Conservation (phyloP, 2,888 invertebrate genomes). For the Coenonympha glycerion region DNA sequence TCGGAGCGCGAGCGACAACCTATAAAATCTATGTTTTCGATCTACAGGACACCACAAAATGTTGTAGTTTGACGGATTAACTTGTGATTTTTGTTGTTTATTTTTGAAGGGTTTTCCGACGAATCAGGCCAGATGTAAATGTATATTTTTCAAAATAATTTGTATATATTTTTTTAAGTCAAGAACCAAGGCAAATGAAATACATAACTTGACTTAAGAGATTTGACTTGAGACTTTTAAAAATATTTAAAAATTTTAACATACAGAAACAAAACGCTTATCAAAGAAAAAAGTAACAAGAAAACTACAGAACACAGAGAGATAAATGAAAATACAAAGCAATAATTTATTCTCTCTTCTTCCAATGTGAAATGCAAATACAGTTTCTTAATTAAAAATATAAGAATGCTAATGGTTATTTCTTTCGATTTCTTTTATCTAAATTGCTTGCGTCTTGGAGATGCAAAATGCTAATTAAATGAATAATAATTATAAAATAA, state of each 20-base stretch:
- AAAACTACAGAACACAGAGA: neutral
- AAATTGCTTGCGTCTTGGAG: conserved; percentile 6
- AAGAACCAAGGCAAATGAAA: no score
- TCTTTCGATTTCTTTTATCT: conserved; percentile 19
- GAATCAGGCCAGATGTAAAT: no score
- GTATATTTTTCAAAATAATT: no score
- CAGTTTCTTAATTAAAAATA: conserved; percentile 23
- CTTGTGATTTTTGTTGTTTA: no score
- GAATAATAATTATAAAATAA: neutral
- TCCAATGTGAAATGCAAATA: conserved; percentile 20
- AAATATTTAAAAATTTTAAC: neutral
- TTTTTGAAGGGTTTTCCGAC: no score
- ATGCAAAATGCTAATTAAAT: neutral
- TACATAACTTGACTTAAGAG: neutral
- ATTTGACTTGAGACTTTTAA: no score
- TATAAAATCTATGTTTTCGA: no score
- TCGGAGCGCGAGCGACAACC: no score
- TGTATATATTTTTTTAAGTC: no score
- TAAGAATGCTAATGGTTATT: conserved; percentile 14
- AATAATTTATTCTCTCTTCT: conserved; percentile 18
- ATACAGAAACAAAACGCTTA: neutral
- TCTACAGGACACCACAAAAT: no score
- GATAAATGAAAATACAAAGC: conserved; percentile 9
- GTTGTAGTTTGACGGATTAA: no score
- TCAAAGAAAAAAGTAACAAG: neutral